Evolutionary conservation across 2,113 vertebrate genomes (phyloP).

Genomic region (Sinocyclocheilus rhinocerous): DNA sequence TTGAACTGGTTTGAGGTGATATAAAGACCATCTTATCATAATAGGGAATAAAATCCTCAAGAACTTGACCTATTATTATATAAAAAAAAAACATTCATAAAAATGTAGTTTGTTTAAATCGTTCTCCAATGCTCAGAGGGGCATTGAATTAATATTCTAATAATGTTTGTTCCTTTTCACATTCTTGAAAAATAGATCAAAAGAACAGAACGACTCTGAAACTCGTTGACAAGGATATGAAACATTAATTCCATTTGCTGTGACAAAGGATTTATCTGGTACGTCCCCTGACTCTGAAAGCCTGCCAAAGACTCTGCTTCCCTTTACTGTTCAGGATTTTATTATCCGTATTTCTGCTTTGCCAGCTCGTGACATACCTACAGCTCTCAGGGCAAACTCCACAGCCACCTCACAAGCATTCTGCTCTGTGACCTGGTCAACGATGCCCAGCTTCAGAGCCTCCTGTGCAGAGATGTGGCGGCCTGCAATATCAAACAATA

Average conservation of each 20-base stretch:
- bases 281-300: conserved; percentile 37
- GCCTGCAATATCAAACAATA: conserved; percentile 73
- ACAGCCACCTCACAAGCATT: conserved; percentile 79
- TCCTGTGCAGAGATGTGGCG: conserved; percentile 80
- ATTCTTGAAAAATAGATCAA: conserved; percentile 74
- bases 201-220: conserved; percentile 70
- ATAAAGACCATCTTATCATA: neutral
- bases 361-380: conserved; percentile 74
- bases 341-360: conserved; percentile 36
- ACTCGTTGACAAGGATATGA: conserved; percentile 71
- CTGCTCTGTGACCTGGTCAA: conserved; percentile 83
- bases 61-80: neutral
- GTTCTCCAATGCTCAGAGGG: neutral
- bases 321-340: conserved; percentile 43
- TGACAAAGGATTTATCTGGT: conserved; percentile 23
- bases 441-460: conserved; percentile 85
- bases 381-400: conserved; percentile 77
- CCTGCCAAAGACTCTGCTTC: conserved; percentile 57
- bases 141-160: conserved; percentile 67
- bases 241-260: conserved; percentile 68
- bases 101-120: neutral
- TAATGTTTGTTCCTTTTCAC: conserved; percentile 71
- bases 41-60: neutral
- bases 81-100: neutral
- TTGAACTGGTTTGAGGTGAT: neutral